phyloP scores from a whole-genome alignment of 2,888 invertebrate species.

The Plebejus anna region DNA sequence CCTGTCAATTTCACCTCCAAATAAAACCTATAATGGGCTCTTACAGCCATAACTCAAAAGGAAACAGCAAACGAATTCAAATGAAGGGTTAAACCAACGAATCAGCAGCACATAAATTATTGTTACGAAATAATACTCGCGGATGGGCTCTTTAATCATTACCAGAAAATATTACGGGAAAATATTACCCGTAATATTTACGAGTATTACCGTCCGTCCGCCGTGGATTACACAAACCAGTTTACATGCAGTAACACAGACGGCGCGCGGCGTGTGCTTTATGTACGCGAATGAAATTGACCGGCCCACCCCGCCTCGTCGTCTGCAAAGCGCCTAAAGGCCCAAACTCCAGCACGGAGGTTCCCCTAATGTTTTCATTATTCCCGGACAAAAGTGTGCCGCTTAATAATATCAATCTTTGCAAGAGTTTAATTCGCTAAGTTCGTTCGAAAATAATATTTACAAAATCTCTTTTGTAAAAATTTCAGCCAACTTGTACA shows the following conservation, averaged over 20 bases:
- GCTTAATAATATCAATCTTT: conserved; percentile 9
- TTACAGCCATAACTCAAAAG: neutral
- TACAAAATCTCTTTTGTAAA: conserved; percentile 7
- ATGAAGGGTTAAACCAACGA: conserved; percentile 6
- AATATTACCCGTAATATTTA: neutral
- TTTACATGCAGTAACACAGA: no score
- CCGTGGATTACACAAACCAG: no score
- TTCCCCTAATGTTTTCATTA: neutral
- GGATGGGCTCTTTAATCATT: neutral
- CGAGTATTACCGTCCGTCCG: neutral
- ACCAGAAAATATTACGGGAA: neutral
- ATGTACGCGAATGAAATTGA: no score
- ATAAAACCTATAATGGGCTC: neutral
- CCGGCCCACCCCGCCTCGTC: no score
- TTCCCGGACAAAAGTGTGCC: neutral
- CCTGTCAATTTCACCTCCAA: neutral
- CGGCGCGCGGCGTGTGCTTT: no score
- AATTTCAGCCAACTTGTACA: neutral
- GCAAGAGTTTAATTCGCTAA: conserved; percentile 3
- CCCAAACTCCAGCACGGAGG: neutral
- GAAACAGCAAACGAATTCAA: neutral
- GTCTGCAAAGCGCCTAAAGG: neutral
- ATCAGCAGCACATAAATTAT: conserved; percentile 4
- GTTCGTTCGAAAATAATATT: neutral
- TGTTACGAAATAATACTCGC: neutral